Evolutionary conservation across 2,888 invertebrate genomes (phyloP).

Genomic region (Cepaea hortensis): DNA sequence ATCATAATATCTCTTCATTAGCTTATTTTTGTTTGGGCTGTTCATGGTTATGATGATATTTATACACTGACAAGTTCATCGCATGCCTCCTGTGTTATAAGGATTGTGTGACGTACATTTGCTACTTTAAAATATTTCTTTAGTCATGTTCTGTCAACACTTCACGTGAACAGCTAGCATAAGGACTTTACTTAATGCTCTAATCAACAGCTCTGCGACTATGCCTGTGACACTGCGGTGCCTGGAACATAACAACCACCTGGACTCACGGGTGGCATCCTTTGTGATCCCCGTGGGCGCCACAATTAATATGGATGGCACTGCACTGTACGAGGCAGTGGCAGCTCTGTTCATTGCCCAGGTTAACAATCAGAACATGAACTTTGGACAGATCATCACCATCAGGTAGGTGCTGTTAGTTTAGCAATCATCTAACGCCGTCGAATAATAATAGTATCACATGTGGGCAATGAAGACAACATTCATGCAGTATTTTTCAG

Average conservation of each 20-base stretch:
- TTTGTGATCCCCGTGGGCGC: conserved; percentile 98
- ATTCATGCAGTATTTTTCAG: no score
- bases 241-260: conserved; percentile 89
- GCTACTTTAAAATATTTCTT: no score
- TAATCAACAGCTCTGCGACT: conserved; percentile 82
- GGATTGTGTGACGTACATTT: no score
- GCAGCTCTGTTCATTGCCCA: conserved; percentile 99
- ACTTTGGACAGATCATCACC: conserved; percentile 91
- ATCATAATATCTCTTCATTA: no score
- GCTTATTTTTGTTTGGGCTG: no score
- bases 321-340: conserved; percentile 97
- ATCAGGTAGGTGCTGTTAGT: conserved; percentile 86
- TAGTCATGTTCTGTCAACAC: no score
- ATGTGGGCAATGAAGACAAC: no score
- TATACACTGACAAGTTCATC: no score
- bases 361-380: conserved; percentile 85
- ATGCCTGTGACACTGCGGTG: conserved; percentile 96
- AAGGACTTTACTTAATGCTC: no score
- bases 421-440: background rate
- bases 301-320: conserved; percentile 98
- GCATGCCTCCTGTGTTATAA: no score
- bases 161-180: no score
- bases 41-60: no score
- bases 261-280: conserved; percentile 90
- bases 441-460: background rate